Conservation (phyloP, 2,888 invertebrate genomes). For the Romanomermis culicivorax region DNA sequence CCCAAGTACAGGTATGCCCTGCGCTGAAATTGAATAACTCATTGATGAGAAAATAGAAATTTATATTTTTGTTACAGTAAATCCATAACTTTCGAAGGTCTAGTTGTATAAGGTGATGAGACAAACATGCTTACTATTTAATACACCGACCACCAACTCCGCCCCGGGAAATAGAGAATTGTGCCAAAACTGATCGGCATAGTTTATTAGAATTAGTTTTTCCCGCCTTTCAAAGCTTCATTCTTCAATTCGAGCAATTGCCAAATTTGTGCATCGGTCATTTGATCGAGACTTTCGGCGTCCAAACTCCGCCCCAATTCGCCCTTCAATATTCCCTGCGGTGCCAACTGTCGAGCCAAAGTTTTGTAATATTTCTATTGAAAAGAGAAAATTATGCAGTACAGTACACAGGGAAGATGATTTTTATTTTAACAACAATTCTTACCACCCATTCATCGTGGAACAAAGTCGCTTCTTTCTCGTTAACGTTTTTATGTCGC, state of each 20-base stretch:
- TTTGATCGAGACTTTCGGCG: slow-evolving; percentile 42
- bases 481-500: slow-evolving; percentile 48
- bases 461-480: slow-evolving; percentile 50
- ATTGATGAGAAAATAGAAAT: too few species aligned
- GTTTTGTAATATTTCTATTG: slow-evolving; percentile 56
- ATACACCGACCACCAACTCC: too few species aligned
- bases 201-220: not conserved
- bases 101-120: too few species aligned
- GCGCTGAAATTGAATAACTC: too few species aligned
- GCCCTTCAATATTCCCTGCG: not conserved
- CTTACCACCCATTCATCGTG: slow-evolving; percentile 69
- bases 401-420: not conserved
- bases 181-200: too few species aligned
- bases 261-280: slow-evolving; percentile 58
- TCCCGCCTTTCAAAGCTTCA: slow-evolving; percentile 33
- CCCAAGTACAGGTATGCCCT: too few species aligned
- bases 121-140: too few species aligned
- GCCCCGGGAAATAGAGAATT: too few species aligned
- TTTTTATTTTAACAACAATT: too few species aligned
- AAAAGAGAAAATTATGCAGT: slow-evolving; percentile 21
- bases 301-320: slow-evolving; percentile 44
- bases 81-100: too few species aligned
- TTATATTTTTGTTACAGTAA: too few species aligned
- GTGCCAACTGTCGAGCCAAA: slow-evolving; percentile 46
- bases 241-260: slow-evolving; percentile 62